A percentile compares a stretch with the other conserved stretches of the same genome.
These are phyloP conservation scores for Pseudomugil gertrudae DNA, from an alignment of 2,797 vertebrate species.

Conservation along the genomic window DNA sequence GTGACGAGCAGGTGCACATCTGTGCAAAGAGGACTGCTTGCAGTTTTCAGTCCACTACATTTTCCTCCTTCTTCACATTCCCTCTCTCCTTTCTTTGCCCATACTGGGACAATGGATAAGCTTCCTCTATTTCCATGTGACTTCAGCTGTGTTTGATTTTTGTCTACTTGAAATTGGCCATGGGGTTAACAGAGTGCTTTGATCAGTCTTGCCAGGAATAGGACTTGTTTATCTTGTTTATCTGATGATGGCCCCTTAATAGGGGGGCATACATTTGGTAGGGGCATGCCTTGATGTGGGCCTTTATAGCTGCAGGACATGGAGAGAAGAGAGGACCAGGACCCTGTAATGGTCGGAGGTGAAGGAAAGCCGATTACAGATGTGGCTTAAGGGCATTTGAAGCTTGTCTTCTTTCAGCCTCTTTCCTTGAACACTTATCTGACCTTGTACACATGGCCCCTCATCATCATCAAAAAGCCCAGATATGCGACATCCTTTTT, in stretches of 20 bases:
- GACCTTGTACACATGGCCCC: constrained; percentile 65
- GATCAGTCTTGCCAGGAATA: constrained; percentile 82
- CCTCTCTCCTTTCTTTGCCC: constrained; percentile 49
- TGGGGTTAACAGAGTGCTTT: constrained; percentile 79
- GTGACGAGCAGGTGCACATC: constrained; percentile 51
- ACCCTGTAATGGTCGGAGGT: constrained; percentile 74
- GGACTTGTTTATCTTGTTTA: constrained; percentile 85
- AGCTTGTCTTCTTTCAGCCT: constrained; percentile 63
- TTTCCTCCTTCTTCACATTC: constrained; percentile 46
- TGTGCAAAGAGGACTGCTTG: constrained; percentile 4
- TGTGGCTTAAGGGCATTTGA: constrained; percentile 75
- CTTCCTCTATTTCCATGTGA: constrained; percentile 65
- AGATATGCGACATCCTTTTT: constrained; percentile 29
- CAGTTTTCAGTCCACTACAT: constrained; percentile 26
- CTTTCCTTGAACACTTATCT: constrained; percentile 70
- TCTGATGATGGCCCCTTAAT: constrained; percentile 82
- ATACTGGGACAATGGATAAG: constrained; percentile 64
- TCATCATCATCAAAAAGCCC: constrained; percentile 46
- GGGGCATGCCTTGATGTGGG: constrained; percentile 79
- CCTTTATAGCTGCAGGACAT: constrained; percentile 74
- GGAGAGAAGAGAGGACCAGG: constrained; percentile 63
- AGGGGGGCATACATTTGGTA: constrained; percentile 72
- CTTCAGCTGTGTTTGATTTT: constrained; percentile 83
- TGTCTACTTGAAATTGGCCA: constrained; percentile 78
- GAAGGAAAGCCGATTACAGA: constrained; percentile 80